Evolutionary conservation across 2,113 vertebrate species (phyloP).

Genomic region (Eupsittula cactorum): DNA sequence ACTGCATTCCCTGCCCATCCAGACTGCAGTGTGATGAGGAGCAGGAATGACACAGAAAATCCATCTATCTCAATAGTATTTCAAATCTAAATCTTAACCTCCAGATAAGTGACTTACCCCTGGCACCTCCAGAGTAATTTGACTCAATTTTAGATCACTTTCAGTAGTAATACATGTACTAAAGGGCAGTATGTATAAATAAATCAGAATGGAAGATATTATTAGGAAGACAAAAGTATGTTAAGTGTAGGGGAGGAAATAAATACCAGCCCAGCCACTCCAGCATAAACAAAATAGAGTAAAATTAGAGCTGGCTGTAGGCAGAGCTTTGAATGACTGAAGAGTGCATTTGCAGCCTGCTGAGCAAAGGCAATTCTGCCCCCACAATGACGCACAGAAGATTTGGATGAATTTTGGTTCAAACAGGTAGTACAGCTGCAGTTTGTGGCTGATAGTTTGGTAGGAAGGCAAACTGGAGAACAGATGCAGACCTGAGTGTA

Average conservation of each 20-base stretch:
- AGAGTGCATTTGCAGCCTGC: conserved; percentile 36
- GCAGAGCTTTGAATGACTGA: conserved; percentile 51
- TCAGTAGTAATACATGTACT: neutral
- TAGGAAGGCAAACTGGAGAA: neutral
- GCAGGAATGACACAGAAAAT: conserved; percentile 27
- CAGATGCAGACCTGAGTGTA: neutral
- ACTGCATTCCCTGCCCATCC: neutral
- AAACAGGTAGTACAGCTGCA: conserved; percentile 10
- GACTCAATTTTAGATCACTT: conserved; percentile 27
- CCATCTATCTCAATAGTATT: conserved; percentile 34
- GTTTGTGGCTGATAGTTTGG: neutral
- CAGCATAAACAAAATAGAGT: conserved; percentile 44
- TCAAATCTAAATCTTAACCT: conserved; percentile 17
- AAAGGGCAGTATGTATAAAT: conserved; percentile 28
- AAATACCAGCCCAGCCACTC: neutral
- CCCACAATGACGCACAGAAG: conserved; percentile 20
- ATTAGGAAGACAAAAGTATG: conserved; percentile 33
- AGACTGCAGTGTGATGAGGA: conserved; percentile 24
- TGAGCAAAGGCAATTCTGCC: conserved; percentile 5
- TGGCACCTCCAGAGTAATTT: neutral
- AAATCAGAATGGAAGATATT: neutral
- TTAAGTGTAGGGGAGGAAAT: neutral
- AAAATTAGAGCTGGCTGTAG: conserved; percentile 44
- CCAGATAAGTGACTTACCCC: neutral
- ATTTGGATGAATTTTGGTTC: conserved; percentile 23